Conservation (phyloP, 2,888 invertebrate genomes). For the Formica aserva region DNA sequence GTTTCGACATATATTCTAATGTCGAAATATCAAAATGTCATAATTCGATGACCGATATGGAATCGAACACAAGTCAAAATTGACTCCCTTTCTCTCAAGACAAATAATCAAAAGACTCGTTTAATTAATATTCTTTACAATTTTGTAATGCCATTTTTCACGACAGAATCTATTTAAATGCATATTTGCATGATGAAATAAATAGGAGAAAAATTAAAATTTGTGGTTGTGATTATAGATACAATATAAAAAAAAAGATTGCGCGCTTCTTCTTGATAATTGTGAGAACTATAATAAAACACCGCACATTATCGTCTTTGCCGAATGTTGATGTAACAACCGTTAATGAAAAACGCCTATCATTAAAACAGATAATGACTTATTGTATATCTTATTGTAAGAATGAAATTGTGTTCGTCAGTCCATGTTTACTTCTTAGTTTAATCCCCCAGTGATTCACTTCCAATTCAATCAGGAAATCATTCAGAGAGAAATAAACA, state of each 20-base stretch:
- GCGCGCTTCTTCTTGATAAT: neutral
- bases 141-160: neutral
- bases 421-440: neutral
- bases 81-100: neutral
- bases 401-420: neutral
- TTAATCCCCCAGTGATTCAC: neutral
- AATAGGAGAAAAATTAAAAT: neutral
- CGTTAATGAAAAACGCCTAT: slow-evolving; percentile 17
- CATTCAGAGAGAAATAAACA: neutral
- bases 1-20: slow-evolving; percentile 2
- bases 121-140: neutral
- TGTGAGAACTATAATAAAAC: neutral
- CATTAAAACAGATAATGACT: neutral
- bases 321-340: neutral
- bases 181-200: neutral
- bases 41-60: neutral
- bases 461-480: neutral
- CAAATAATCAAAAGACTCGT: neutral
- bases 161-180: neutral
- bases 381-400: neutral
- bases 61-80: neutral
- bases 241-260: slow-evolving; percentile 1
- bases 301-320: neutral
- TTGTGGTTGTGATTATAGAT: neutral
- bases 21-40: neutral